Conservation (phyloP, 2,113 vertebrate species). For the Philantomba maxwellii region DNA sequence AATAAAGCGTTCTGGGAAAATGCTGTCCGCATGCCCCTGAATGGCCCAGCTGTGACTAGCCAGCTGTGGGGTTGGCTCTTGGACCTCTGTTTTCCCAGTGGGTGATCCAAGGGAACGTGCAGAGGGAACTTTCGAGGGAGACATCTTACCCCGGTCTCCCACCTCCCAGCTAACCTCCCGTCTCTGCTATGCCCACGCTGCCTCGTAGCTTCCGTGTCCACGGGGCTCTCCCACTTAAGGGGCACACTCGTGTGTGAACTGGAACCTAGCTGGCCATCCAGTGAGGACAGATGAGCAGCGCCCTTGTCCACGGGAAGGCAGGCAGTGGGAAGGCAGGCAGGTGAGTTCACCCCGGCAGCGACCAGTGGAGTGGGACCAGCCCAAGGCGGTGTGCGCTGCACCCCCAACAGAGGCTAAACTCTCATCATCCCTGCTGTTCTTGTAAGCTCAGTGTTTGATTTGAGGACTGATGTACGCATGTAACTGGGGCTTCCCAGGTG, state of each 20-base stretch:
- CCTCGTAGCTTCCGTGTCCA: background rate
- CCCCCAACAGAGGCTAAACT: rapidly evolving
- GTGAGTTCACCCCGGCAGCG: background rate
- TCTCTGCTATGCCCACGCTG: rapidly evolving
- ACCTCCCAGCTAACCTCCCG: background rate
- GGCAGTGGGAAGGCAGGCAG: background rate
- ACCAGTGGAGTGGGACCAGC: background rate
- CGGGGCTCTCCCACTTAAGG: rapidly evolving
- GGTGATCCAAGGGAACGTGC: background rate
- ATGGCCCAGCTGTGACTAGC: rapidly evolving
- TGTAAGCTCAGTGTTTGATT: background rate
- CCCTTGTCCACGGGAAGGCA: background rate
- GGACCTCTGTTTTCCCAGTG: background rate
- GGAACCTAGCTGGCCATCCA: rapidly evolving
- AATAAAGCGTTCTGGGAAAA: background rate
- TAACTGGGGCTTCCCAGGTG: background rate
- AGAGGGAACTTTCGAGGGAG: background rate
- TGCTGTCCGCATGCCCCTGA: too few relatives aligned
- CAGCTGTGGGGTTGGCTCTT: too few relatives aligned
- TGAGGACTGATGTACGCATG: background rate
- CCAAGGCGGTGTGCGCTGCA: rapidly evolving
- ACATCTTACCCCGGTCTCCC: too few relatives aligned
- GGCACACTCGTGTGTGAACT: rapidly evolving
- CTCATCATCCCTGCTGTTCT: background rate
- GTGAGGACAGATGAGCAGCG: background rate